These are phyloP conservation scores for Achatina immaculata DNA, from an alignment of 1,140 invertebrate genomes.

Conservation along the genomic window DNA sequence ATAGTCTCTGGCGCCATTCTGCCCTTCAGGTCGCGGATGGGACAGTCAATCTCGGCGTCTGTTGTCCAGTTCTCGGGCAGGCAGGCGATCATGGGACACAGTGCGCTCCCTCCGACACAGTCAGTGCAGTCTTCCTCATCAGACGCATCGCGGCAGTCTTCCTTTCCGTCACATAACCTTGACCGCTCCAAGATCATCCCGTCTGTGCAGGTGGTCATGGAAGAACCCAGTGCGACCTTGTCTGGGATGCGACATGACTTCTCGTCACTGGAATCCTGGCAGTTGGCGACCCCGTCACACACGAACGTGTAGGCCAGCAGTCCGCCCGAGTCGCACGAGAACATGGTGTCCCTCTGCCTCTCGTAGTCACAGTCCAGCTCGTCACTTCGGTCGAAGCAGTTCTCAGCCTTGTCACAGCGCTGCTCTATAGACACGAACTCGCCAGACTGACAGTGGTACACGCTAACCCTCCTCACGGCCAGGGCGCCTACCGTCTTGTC, in stretches of 20 bases:
- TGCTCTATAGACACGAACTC: conserved; percentile 19
- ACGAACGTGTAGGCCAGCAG: conserved; percentile 28
- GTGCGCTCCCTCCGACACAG: background rate
- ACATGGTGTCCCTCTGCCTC: background rate
- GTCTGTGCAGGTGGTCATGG: conserved; percentile 22
- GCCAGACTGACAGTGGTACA: conserved; percentile 12
- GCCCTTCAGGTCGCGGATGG: background rate
- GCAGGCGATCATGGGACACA: conserved; percentile 31
- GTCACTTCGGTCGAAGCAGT: conserved; percentile 26
- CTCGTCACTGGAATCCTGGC: conserved; percentile 37
- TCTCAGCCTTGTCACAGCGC: conserved; percentile 21
- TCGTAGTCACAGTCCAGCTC: conserved; percentile 28
- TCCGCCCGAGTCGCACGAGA: conserved; percentile 2
- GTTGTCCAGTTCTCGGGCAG: conserved; percentile 10
- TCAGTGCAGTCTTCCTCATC: conserved; percentile 39
- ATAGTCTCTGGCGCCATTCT: background rate
- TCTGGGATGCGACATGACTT: conserved; percentile 3
- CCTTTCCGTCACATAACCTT: conserved; percentile 25
- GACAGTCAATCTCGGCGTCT: conserved; percentile 20
- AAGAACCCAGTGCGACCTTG: background rate
- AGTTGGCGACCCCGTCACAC: conserved; percentile 38
- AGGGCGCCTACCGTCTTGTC: background rate
- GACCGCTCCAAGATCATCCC: background rate
- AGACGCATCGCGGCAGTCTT: conserved; percentile 36
- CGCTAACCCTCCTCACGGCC: background rate